Percentiles rank a stretch among this genome's conserved stretches.
phyloP scores from a whole-genome alignment of 2,797 vertebrate species.

The Myotis pilosus region DNA sequence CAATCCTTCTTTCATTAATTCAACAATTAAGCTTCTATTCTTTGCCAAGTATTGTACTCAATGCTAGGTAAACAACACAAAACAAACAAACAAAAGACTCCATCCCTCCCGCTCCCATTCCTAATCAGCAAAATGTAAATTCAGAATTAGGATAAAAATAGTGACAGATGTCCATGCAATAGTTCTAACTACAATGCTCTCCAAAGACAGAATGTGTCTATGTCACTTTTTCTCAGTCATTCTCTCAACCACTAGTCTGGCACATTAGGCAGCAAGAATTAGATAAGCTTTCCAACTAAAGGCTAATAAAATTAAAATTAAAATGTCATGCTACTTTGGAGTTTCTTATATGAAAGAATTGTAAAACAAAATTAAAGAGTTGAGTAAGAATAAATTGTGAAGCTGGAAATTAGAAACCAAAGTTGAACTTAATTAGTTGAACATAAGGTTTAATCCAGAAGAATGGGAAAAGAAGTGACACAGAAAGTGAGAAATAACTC shows the following conservation, averaged over 20 bases:
- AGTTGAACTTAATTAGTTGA: neutral
- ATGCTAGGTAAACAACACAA: neutral
- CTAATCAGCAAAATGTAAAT: neutral
- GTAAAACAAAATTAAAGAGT: conserved; percentile 37
- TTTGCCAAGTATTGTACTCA: neutral
- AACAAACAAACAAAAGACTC: neutral
- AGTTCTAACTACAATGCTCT: neutral
- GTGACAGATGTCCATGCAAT: neutral
- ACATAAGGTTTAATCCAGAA: neutral
- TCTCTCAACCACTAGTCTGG: neutral
- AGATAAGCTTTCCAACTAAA: neutral
- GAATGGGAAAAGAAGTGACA: neutral
- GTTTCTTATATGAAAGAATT: neutral
- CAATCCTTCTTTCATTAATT: neutral
- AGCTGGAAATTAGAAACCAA: neutral
- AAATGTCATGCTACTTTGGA: neutral
- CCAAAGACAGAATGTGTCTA: neutral
- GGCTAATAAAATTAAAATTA: conserved; percentile 10
- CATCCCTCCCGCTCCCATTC: rapidly evolving
- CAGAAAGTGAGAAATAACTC: conserved; percentile 12
- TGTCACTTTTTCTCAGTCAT: neutral
- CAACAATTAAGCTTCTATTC: neutral
- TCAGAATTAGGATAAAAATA: neutral
- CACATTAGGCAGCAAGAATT: neutral
- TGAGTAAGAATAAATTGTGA: neutral